Evolutionary conservation across 2,797 vertebrate genomes (phyloP).

Genomic region (Vultur gryphus): DNA sequence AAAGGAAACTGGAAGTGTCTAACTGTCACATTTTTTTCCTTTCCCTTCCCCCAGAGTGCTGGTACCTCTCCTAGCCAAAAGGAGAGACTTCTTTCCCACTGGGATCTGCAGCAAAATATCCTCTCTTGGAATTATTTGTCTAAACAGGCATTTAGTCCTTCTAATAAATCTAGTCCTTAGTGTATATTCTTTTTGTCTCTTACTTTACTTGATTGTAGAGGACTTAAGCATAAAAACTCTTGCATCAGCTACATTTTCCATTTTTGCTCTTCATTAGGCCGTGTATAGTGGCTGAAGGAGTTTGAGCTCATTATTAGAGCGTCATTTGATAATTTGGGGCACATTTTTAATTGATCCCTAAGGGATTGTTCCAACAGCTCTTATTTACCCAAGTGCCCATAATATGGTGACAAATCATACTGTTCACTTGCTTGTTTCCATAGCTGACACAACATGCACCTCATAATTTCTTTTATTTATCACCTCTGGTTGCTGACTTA

Average conservation of each 20-base stretch:
- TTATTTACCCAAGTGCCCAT: slow-evolving; percentile 54
- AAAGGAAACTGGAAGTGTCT: neutral
- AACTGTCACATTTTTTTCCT: neutral
- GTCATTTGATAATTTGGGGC: slow-evolving; percentile 36
- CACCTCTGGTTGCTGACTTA: slow-evolving; percentile 30
- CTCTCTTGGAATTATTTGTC: neutral
- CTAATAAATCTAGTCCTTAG: neutral
- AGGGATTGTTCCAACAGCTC: slow-evolving; percentile 28
- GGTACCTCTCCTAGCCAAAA: neutral
- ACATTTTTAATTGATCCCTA: slow-evolving; percentile 57
- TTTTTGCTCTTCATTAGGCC: neutral
- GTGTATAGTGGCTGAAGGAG: neutral
- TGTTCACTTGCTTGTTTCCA: neutral
- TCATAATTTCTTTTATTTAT: slow-evolving; percentile 53
- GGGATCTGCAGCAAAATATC: neutral
- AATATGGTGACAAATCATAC: neutral
- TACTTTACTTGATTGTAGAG: neutral
- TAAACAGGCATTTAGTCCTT: neutral
- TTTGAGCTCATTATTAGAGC: slow-evolving; percentile 1
- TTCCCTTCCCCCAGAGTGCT: neutral
- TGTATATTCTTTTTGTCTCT: neutral
- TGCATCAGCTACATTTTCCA: neutral
- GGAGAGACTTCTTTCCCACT: neutral
- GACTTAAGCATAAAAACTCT: neutral
- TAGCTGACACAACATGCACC: neutral